A percentile compares a stretch with the other conserved stretches of the same genome.
Evolutionary conservation across 1,140 invertebrate genomes (phyloP).

Genomic region (Halyomorpha halys): DNA sequence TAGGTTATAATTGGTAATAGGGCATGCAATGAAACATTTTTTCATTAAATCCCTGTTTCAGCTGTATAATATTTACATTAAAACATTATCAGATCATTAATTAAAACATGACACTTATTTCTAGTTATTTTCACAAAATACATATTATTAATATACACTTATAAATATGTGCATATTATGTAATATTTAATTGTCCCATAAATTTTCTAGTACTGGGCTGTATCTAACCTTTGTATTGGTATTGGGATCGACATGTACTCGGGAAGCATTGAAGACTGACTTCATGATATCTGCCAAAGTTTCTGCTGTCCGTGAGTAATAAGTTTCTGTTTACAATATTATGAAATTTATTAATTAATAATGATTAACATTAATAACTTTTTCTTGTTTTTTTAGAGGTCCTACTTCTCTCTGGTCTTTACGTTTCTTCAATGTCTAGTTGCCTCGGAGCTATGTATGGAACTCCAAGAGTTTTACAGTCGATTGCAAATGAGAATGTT

Average conservation of each 20-base stretch:
- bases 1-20: too few relatives aligned
- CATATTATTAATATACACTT: too few relatives aligned
- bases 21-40: too few relatives aligned
- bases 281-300: constrained; percentile 87
- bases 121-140: too few relatives aligned
- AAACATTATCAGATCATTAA: too few relatives aligned
- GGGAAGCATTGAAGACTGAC: constrained; percentile 60
- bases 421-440: constrained; percentile 89
- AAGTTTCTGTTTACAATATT: neutral
- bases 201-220: constrained; percentile 64
- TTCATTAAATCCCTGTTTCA: too few relatives aligned
- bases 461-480: constrained; percentile 86
- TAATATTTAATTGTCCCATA: constrained; percentile 23
- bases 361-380: too few relatives aligned
- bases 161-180: too few relatives aligned
- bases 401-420: constrained; percentile 77
- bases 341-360: too few relatives aligned
- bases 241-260: constrained; percentile 74
- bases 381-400: constrained; percentile 41
- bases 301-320: constrained; percentile 51
- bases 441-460: constrained; percentile 92
- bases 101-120: too few relatives aligned
- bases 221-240: constrained; percentile 84
- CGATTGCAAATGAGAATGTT: constrained; percentile 89
- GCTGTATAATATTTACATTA: too few relatives aligned